Evolutionary conservation across 1,140 invertebrate species (phyloP).

Genomic region (Eciton burchellii): DNA sequence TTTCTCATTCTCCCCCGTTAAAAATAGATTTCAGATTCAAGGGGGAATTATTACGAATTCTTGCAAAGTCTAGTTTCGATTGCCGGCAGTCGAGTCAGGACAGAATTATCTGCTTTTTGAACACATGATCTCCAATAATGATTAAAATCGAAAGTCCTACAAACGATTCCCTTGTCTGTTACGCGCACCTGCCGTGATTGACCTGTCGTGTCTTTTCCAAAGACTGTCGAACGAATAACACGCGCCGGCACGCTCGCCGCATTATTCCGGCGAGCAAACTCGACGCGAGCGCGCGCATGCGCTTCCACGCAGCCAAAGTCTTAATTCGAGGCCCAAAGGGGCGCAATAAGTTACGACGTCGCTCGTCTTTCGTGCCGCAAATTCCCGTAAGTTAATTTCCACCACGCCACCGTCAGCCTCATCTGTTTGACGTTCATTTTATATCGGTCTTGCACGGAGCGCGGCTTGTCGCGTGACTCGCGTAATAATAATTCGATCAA

Average conservation of each 20-base stretch:
- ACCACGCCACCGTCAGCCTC: conserved; percentile 34
- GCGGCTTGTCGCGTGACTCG: conserved; percentile 44
- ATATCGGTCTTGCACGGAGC: conserved; percentile 27
- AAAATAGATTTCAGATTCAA: too few species aligned
- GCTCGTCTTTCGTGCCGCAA: conserved; percentile 44
- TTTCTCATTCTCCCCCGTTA: too few species aligned
- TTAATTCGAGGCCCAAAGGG: conserved; percentile 20
- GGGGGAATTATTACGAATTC: too few species aligned
- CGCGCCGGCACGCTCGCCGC: neutral
- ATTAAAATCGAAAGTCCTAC: too few species aligned
- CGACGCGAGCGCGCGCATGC: neutral
- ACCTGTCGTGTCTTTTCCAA: neutral
- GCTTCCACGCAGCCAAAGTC: neutral
- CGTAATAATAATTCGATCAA: conserved; percentile 53
- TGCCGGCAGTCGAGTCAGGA: too few species aligned
- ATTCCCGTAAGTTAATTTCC: conserved; percentile 61
- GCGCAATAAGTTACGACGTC: conserved; percentile 43
- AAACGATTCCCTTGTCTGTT: conserved; percentile 5
- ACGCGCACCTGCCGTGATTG: neutral
- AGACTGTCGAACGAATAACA: neutral
- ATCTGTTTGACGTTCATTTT: conserved; percentile 57
- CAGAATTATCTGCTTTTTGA: too few species aligned
- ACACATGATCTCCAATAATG: too few species aligned
- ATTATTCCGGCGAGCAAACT: conserved; percentile 27
- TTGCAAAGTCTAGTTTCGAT: too few species aligned